Evolutionary conservation across 2,113 vertebrate species (phyloP), one percentile per base, ranked within the genome.

Genomic region (Seriola rivoliana): DNA sequence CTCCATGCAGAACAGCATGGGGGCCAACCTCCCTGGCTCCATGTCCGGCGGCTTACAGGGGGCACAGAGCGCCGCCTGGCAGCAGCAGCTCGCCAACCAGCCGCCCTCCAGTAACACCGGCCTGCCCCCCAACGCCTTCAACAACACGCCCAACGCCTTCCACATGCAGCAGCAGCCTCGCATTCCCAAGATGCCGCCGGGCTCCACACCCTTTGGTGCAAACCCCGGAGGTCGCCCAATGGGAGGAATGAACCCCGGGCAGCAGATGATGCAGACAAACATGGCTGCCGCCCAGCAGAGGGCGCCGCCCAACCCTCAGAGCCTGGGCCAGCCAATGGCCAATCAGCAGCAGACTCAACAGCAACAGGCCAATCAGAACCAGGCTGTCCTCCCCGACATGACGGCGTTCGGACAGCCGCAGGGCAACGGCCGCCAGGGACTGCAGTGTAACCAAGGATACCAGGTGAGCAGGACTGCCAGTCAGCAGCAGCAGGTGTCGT

Each of bases 371-470:
- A 86, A 95, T 9, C 96, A 95, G 88, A 93, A 95, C 85, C 97
- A 88, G 92, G 93, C 95, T 1, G 93, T 95, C 0, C 95, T 97
- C 48, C 89, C 97, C 0, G 98, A 99, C 79, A 87, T 99, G 88
- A 93, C 94, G 3, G 88, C 94, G n/a, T 99, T 98, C 63, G 95
- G 91, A 82, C 97, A 96, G 93, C 94, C 93, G 36, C 96, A 96
- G 23, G 93, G 93, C 29, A 94, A 92, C 42, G 89, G 91, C 58
- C 95, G 96, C 71, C 93, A 93, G 3, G 96, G 92, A 9, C 93
- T 98, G 64, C 97, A 96, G 87, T 99, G 98, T 88, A 95, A 95
- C 93, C 98, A 99, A 85, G 95, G 96, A 69, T 99, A 97, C 94
- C 96, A 97, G 46, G 96, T 98, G 91, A 95, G 80, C 85, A 93